Base-by-base conservation (phyloP, 2,113 vertebrate species). In the Oryzias woworae region DNA sequence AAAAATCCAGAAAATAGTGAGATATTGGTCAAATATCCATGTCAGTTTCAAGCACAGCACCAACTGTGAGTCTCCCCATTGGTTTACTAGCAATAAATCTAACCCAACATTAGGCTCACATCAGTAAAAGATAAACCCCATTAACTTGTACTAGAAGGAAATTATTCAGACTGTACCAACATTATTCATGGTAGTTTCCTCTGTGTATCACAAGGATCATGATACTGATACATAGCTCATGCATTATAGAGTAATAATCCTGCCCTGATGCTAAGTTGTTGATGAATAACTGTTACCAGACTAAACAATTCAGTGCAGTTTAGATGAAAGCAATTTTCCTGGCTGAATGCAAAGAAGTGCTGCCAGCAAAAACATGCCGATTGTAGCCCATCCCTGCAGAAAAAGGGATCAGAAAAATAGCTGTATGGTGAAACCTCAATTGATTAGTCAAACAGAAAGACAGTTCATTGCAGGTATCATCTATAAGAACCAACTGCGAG, bases 261-360 rank as follows among this genome's bases (percentile, higher is more conserved):
- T 13, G 20, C 49, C 17, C 43, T 75, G 62, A 26, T 22, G 43
- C 16, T 44, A 64, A 77, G 59, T 43, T 62, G 57, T 22, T 66
- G 52, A 87, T 84, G 58, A 78, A 73, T 82, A 59, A 70, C 56
- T 62, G 53, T 62, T 74, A 42, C 47, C 58, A 64, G 62, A 77
- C 75, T 77, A 61, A 75, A 73, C 17, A 4, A 52, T 58, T 55
- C 53, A 28, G 51, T 55, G 22, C 67, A 28, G 73, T 64, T 65
- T 26, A 26, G 63, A 75, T 72, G 60, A 69, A 76, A 62, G 51
- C 36, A 18, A 53, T 63, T 63, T 36, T 42, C 58, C 66, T 54
- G n/a, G 72, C 58, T 66, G 64, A 81, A 71, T 67, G 36, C 16
- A 72, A 67, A 66, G 5, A 72, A 69, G 58, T 48, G 22, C 61